Evolutionary conservation across 2,113 vertebrate species (phyloP).

Genomic region (Sporophila hypoxantha): DNA sequence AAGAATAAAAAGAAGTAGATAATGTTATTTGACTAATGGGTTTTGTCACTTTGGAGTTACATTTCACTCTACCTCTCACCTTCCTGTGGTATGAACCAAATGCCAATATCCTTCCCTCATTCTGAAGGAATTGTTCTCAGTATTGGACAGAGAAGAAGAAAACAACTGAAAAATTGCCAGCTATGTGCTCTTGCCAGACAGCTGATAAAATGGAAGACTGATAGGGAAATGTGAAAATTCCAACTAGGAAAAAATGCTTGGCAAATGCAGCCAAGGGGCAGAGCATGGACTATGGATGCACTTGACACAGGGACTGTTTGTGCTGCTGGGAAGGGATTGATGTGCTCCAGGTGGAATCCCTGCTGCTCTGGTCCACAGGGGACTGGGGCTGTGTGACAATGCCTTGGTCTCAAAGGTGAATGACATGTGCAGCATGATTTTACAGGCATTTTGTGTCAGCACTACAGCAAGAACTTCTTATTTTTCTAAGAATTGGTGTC

Average conservation of each 20-base stretch:
- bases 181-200: background rate
- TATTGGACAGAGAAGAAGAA: background rate
- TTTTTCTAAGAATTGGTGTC: background rate
- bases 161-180: background rate
- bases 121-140: background rate
- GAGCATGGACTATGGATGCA: accelerated
- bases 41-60: background rate
- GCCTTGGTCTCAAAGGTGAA: background rate
- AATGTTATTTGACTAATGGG: background rate
- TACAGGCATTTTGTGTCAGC: background rate
- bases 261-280: background rate
- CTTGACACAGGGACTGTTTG: background rate
- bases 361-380: background rate
- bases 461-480: accelerated
- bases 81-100: background rate
- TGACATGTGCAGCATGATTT: background rate
- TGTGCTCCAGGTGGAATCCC: background rate
- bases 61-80: background rate
- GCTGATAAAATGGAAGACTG: background rate
- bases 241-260: background rate
- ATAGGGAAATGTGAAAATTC: background rate
- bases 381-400: accelerated
- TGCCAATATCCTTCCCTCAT: background rate
- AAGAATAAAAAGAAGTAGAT: background rate
- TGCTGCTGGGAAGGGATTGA: background rate